Base-by-base conservation (phyloP, 2,888 invertebrate species). In the Oscheius onirici region DNA sequence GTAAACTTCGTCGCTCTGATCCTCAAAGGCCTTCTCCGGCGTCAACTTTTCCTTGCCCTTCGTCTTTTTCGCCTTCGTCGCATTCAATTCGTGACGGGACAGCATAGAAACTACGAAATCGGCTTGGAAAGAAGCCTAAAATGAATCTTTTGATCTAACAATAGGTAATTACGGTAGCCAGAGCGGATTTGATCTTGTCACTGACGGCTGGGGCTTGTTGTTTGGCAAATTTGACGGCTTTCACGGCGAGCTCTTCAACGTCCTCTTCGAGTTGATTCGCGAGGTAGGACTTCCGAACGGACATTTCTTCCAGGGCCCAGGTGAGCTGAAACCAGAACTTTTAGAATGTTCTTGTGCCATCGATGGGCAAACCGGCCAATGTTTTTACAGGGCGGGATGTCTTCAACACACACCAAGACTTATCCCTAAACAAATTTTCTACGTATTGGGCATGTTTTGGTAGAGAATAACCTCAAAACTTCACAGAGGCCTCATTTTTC, bases 271-370 rank as follows among this genome's bases (percentile, higher is more conserved):
- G 63, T 55, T 80, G 73, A 24, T 66, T 66, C 13, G 44, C 41
- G 28, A 80, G 67, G 49, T 80, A 82, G 22, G 51, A 61, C 52
- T 58, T 69, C 15, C 78, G 34, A 3, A 41, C 24, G 0, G 74
- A 17, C 74, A 82, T 78, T 44, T 79, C 80, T 11, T 76, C 75
- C 57, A 80, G 51, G 15, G 82, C 80, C 78, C 79, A 78, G n/a
- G 63, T 60, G 5, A 82, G 60, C 75, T 77, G 34, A 34, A 71
- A 28, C 2, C 3, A 8, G 20, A 40, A 28, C 3, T 20, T 24
- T 6, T 54, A 52, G 1, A 51, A 6, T 15, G 10, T 10, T 34
- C n/a, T n/a, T n/a, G n/a, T n/a, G n/a, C n/a, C n/a, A n/a, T n/a
- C n/a, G n/a, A n/a, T n/a, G n/a, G n/a, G n/a, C n/a, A n/a, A n/a